These are phyloP conservation scores for Malurus cyaneus DNA, from an alignment of 2,113 vertebrate genomes.

Conservation along the genomic window DNA sequence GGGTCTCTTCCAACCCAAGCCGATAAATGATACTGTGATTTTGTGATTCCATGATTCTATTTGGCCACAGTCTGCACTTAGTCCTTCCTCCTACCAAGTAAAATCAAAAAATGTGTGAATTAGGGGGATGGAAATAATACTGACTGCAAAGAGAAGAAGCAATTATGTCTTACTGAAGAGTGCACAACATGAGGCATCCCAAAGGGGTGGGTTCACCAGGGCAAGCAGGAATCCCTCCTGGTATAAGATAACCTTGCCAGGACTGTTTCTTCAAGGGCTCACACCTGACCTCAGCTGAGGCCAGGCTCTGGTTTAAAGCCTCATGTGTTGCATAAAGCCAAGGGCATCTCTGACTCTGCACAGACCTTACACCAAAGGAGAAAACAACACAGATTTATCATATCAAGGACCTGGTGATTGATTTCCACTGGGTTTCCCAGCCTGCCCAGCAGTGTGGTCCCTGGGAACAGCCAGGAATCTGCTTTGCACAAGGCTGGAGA, in stretches of 20 bases:
- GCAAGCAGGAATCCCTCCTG: neutral
- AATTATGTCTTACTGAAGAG: neutral
- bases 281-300: neutral
- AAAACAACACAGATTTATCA: neutral
- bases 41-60: neutral
- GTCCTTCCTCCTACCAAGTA: neutral
- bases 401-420: neutral
- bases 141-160: neutral
- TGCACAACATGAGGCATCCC: neutral
- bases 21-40: neutral
- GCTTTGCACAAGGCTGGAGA: neutral
- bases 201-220: accelerated
- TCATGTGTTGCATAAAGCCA: accelerated
- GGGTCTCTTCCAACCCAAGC: neutral
- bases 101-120: neutral
- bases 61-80: neutral
- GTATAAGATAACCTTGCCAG: neutral
- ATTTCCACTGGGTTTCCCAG: neutral
- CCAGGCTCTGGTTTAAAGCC: neutral
- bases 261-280: neutral
- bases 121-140: neutral
- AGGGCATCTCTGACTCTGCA: neutral
- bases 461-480: neutral
- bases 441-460: neutral
- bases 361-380: accelerated